Evolutionary conservation across 2,888 invertebrate genomes (phyloP).

Genomic region (Pterobdella sp.): DNA sequence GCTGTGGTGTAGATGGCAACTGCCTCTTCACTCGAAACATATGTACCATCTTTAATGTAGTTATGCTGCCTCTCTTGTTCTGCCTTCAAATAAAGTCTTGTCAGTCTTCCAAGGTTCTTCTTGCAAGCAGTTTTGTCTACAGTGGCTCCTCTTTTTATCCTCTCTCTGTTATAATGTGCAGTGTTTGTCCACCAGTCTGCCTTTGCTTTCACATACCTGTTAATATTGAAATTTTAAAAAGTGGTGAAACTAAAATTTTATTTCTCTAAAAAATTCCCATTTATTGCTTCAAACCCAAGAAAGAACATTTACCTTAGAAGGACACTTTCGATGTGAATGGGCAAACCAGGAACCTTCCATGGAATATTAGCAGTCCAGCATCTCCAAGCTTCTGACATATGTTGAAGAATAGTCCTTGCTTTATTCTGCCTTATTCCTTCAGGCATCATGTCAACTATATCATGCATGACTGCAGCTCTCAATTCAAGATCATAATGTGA

Average conservation of each 20-base stretch:
- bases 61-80: constrained; percentile 99
- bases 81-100: constrained; percentile 86
- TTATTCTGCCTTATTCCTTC: constrained; percentile 99
- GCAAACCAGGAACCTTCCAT: constrained; percentile 98
- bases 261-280: neutral
- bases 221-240: neutral
- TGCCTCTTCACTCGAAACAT: constrained; percentile 98
- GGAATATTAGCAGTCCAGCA: constrained; percentile 99
- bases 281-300: neutral
- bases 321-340: constrained; percentile 99
- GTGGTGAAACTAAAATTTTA: neutral
- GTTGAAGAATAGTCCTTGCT: constrained; percentile 94
- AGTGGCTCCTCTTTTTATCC: constrained; percentile 96
- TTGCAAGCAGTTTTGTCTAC: constrained; percentile 99
- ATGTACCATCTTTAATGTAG: constrained; percentile 97
- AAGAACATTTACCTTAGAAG: constrained; percentile 63
- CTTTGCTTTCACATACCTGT: constrained; percentile 89
- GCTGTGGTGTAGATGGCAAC: constrained; percentile 99
- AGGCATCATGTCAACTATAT: constrained; percentile 99
- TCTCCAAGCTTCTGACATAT: constrained; percentile 96
- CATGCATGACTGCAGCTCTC: constrained; percentile 79
- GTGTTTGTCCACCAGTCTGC: constrained; percentile 99
- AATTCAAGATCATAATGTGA: constrained; percentile 98
- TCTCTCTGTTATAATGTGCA: constrained; percentile 96
- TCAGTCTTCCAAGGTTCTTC: constrained; percentile 96